Conservation (phyloP, 1,140 invertebrate genomes). For the Plutomurus gul region DNA sequence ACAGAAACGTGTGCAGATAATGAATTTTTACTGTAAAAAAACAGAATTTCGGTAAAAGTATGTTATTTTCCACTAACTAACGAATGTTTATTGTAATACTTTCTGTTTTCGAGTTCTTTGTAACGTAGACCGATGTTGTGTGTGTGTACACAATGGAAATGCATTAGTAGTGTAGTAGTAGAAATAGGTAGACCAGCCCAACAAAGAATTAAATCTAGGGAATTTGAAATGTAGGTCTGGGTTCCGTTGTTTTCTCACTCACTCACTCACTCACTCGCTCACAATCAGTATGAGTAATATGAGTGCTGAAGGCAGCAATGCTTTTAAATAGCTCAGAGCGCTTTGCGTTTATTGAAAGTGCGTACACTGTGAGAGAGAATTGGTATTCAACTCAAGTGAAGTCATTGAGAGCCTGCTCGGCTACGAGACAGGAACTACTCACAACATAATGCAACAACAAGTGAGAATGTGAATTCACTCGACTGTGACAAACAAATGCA, state of each 20-base stretch:
- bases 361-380: background rate
- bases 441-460: background rate
- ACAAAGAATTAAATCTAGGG: background rate
- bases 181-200: no score
- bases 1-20: no score
- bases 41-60: no score
- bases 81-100: no score
- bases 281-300: background rate
- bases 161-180: no score
- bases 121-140: no score
- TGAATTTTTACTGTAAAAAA: no score
- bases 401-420: background rate
- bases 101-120: background rate
- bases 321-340: background rate
- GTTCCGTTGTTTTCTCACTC: constrained; percentile 24
- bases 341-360: background rate
- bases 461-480: constrained; percentile 11
- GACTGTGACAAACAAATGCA: constrained; percentile 16
- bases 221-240: constrained; percentile 21
- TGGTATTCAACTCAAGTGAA: constrained; percentile 10
- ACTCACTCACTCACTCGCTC: background rate
- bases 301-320: background rate
- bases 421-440: background rate
- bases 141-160: no score
- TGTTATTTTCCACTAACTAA: no score